These are phyloP conservation scores for Schizopygopsis malacanthus DNA, from an alignment of 2,797 vertebrate genomes.

Conservation along the genomic window DNA sequence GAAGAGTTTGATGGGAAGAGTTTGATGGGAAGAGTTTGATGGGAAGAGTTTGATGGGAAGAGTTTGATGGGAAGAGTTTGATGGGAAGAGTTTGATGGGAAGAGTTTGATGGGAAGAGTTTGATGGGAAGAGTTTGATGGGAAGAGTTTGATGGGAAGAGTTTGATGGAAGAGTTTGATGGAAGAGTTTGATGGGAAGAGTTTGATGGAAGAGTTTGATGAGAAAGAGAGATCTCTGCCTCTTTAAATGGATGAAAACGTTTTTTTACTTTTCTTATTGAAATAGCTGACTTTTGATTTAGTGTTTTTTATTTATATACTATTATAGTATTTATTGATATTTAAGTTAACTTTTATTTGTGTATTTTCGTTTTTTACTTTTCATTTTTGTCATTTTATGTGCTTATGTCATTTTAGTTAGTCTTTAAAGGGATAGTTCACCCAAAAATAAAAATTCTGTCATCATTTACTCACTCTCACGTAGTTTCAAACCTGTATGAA, in stretches of 20 bases:
- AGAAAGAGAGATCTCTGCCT: neutral
- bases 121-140: no score
- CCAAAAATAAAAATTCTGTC: no score
- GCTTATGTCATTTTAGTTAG: neutral
- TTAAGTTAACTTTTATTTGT: neutral
- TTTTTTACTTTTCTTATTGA: neutral
- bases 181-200: neutral
- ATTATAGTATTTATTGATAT: neutral
- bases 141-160: neutral
- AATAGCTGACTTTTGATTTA: neutral
- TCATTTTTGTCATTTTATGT: neutral
- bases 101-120: neutral
- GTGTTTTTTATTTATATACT: neutral
- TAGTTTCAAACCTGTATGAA: no score
- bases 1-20: neutral
- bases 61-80: neutral
- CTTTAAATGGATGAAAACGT: neutral
- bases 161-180: no score
- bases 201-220: neutral
- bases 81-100: no score
- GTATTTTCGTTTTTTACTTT: neutral
- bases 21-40: no score
- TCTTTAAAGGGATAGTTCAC: no score
- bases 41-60: no score
- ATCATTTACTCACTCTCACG: no score